Evolutionary conservation across 2,113 vertebrate genomes (phyloP).

Genomic region (Pheucticus melanocephalus): DNA sequence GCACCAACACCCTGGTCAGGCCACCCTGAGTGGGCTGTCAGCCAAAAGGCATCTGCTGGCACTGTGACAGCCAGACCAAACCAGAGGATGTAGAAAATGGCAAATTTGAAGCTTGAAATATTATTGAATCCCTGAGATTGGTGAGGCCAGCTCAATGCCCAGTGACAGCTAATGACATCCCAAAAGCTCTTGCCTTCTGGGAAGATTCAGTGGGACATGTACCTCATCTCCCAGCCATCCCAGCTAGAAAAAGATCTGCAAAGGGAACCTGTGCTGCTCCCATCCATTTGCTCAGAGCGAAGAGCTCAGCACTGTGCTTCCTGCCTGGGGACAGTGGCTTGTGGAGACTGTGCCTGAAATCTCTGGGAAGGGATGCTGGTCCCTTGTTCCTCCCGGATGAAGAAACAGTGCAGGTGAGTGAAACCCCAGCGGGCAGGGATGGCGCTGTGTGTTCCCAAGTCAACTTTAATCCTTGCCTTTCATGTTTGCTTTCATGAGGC

Average conservation of each 20-base stretch:
- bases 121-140: neutral
- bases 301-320: neutral
- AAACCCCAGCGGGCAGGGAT: neutral
- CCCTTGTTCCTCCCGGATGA: neutral
- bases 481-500: neutral
- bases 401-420: neutral
- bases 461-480: slow-evolving; percentile 22
- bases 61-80: neutral
- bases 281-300: neutral
- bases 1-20: accelerated
- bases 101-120: neutral
- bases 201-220: neutral
- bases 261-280: neutral
- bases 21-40: neutral
- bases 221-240: neutral
- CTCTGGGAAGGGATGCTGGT: neutral
- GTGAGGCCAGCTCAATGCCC: neutral
- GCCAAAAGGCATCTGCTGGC: neutral
- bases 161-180: neutral
- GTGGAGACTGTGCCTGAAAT: neutral
- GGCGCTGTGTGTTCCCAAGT: neutral
- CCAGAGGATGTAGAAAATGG: neutral
- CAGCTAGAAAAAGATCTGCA: neutral
- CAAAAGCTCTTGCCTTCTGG: neutral
- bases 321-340: neutral